Base-by-base conservation (phyloP, 2,113 vertebrate genomes). In the Lasiurus borealis region DNA sequence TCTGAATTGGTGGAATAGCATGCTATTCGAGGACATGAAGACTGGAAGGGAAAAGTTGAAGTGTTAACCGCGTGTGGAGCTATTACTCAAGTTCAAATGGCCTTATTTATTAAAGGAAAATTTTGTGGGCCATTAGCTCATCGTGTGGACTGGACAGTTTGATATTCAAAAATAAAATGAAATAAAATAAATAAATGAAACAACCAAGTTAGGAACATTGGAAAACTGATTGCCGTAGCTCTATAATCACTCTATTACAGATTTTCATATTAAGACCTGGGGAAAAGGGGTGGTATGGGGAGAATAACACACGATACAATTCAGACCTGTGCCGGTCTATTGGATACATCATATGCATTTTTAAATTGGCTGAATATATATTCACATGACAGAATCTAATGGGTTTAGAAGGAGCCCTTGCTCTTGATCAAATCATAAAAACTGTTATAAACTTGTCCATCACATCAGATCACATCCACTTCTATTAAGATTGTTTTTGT, bases 371-470 rank as follows among this genome's bases (percentile, higher is more conserved):
- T 98, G 97, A 95, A 97, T 98, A 98, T 50, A 36, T 98, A 97
- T 98, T 98, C 97, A 95, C 95, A 97, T 54, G 85, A 97, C 96
- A 97, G 98, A 98, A 95, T 97, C 97, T 98, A 98, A 98, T 97
- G 88, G 95, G 94, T 96, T 98, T 98, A 98, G 97, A 97, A 89
- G 95, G 96, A 97, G 95, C 93, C 97, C 97, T 98, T 97, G 94
- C 96, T 98, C 97, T 97, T 98, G 97, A 98, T 98, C 97, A 98
- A 98, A 98, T 98, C 97, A 98, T 98, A 98, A 98, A 98, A 98
- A 98, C 93, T 97, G 97, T 98, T 98, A 97, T 97, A 98, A 97
- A 97, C 94, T 97, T 97, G 96, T 98, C 97, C 95, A 97, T 98
- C 98, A 98, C 96, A 94, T 97, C 96, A 96, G 87, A 89, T 97